Conservation (phyloP, 2,888 invertebrate genomes). For the Theretra japonica region DNA sequence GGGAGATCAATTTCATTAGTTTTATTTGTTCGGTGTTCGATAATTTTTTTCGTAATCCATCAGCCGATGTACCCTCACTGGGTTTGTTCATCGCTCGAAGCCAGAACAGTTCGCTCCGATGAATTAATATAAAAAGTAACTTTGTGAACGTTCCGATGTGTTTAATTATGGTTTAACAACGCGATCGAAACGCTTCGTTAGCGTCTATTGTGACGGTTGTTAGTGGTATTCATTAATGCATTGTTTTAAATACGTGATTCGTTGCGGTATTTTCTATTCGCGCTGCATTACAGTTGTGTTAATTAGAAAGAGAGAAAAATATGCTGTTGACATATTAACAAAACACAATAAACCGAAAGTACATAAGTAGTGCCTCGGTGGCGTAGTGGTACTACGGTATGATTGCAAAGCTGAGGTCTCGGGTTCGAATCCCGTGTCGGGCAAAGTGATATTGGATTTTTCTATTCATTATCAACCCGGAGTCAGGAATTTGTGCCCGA, state of each 20-base stretch:
- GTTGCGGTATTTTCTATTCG: not conserved
- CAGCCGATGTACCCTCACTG: not conserved
- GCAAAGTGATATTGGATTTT: too few relatives aligned
- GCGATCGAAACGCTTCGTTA: not conserved
- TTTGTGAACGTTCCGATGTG: conserved; percentile 26
- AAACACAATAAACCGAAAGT: too few relatives aligned
- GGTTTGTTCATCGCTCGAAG: not conserved
- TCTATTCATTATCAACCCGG: too few relatives aligned
- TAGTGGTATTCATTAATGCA: not conserved
- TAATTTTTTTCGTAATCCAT: conserved; percentile 13
- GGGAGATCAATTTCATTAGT: not conserved
- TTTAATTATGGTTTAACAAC: conserved; percentile 10
- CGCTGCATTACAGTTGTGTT: too few relatives aligned
- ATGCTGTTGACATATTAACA: too few relatives aligned
- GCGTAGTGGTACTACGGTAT: too few relatives aligned
- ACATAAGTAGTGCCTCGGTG: too few relatives aligned
- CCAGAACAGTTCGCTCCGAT: not conserved
- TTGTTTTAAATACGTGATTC: not conserved
- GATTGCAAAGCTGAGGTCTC: too few relatives aligned
- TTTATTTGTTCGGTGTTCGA: not conserved
- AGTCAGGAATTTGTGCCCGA: too few relatives aligned
- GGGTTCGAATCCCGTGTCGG: too few relatives aligned
- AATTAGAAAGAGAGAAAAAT: too few relatives aligned
- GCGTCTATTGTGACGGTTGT: not conserved
- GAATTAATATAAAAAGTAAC: conserved; percentile 29